phyloP scores from a whole-genome alignment of 1,140 invertebrate genomes.

The Zaprionus nigranus region DNA sequence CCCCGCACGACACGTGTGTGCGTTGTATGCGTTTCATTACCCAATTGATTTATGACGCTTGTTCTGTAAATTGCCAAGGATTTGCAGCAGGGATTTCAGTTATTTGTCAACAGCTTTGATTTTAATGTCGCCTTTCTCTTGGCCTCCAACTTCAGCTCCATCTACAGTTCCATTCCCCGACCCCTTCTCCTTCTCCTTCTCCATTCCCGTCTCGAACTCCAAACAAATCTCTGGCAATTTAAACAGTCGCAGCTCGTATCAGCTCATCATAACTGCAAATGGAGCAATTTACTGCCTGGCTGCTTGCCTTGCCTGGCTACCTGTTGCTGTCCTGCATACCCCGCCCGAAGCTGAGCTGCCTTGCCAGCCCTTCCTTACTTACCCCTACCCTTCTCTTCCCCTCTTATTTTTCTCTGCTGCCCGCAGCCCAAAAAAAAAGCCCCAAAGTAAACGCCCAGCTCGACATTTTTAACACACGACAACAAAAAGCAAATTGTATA shows the following conservation, averaged over 20 bases:
- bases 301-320: not conserved
- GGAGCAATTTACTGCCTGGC: conserved; percentile 16
- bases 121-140: conserved; percentile 40
- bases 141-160: not conserved
- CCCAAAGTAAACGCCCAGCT: conserved; percentile 19
- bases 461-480: conserved; percentile 32
- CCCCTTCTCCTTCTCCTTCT: too few relatives aligned
- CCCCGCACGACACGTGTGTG: conserved; percentile 39
- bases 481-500: conserved; percentile 61
- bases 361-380: not conserved
- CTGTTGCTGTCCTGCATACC: conserved; percentile 25
- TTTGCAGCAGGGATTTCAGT: conserved; percentile 54
- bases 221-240: not conserved
- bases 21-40: conserved; percentile 54
- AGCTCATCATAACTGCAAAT: conserved; percentile 32
- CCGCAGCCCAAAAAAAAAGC: not conserved
- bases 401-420: too few relatives aligned
- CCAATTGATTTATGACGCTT: conserved; percentile 61
- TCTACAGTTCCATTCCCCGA: not conserved
- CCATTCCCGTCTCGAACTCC: not conserved
- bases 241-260: not conserved
- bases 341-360: not conserved
- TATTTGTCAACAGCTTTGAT: conserved; percentile 63
- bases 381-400: too few relatives aligned
- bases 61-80: conserved; percentile 58